Base-by-base conservation (phyloP, 2,797 vertebrate genomes). In the Schizopygopsis malacanthus region DNA sequence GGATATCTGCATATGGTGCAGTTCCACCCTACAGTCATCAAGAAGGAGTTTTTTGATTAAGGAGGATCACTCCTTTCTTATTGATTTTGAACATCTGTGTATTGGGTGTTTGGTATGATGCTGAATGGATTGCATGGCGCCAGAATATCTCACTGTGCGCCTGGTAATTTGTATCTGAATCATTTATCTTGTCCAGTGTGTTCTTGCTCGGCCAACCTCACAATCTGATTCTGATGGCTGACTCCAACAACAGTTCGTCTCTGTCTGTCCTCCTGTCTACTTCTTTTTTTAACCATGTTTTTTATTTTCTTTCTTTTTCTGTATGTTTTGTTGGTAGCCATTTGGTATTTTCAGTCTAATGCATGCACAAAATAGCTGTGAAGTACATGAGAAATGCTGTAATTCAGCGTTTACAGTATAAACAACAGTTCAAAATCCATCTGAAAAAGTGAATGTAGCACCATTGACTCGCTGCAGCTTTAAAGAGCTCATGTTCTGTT, bases 51-150 rank as follows among this genome's bases (percentile, higher is more conserved):
- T 61, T 84, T 86, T 70, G 87, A 85, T 89, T 71, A 56, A 85
- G 76, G 82, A 86, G 86, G 73, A 61, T 85, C 78, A 82, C 82
- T 89, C 87, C 91, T 90, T 86, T 77, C 43, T 3, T 94, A 94
- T 94, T 92, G 93, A 95, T 94, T 93, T n/a, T 82, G 9, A 86
- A 89, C 90, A 91, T 90, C 13, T 83, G 86, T 89, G 83, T 90
- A 84, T 93, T 92, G 90, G 90, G 85, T 88, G 89, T 89, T 84
- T 83, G 85, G 90, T 89, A 90, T 81, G 69, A 75, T 86, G 41
- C 41, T 83, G 87, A 86, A 89, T 84, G 76, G 86, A 84, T 88
- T 86, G 82, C 54, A 77, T 85, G 75, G 84, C 56, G 65, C 69
- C 47, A 63, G 79, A 86, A 73, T 83, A 88, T 83, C 63, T 83